Percentiles rank a stretch among this genome's conserved stretches.
Evolutionary conservation across 2,113 vertebrate species (phyloP).

Genomic region (Pitta sordida): DNA sequence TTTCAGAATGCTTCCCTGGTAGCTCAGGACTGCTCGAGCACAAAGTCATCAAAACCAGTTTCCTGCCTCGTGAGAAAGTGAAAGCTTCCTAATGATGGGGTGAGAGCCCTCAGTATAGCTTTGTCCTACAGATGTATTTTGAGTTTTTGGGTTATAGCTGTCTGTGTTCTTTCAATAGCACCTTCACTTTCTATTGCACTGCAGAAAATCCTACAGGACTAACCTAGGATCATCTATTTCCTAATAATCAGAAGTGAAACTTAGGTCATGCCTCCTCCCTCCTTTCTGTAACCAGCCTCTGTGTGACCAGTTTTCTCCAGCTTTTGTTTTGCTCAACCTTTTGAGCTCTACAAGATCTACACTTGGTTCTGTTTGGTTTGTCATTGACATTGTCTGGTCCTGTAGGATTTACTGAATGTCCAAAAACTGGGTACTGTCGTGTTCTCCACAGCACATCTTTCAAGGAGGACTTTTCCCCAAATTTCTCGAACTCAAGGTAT

Average conservation of each 20-base stretch:
- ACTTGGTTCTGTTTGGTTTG: background rate
- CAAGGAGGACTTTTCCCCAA: background rate
- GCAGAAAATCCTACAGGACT: background rate
- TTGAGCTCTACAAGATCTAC: background rate
- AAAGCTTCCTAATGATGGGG: fast-evolving
- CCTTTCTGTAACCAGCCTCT: background rate
- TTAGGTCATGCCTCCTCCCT: background rate
- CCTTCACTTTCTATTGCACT: background rate
- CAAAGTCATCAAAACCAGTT: background rate
- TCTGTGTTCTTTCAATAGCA: background rate
- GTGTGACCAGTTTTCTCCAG: background rate
- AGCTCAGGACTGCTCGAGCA: background rate
- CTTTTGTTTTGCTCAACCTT: background rate
- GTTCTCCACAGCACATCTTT: background rate
- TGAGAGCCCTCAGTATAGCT: background rate
- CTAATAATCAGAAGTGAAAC: background rate
- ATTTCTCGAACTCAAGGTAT: background rate
- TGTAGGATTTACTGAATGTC: background rate
- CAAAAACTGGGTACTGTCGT: background rate
- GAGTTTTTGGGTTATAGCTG: background rate
- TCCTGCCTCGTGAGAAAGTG: no score
- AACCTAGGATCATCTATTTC: background rate
- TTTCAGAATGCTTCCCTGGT: background rate
- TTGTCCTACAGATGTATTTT: background rate
- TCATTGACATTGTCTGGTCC: background rate